Evolutionary conservation across 2,888 invertebrate species (phyloP).

Genomic region (Lissonota sp.): DNA sequence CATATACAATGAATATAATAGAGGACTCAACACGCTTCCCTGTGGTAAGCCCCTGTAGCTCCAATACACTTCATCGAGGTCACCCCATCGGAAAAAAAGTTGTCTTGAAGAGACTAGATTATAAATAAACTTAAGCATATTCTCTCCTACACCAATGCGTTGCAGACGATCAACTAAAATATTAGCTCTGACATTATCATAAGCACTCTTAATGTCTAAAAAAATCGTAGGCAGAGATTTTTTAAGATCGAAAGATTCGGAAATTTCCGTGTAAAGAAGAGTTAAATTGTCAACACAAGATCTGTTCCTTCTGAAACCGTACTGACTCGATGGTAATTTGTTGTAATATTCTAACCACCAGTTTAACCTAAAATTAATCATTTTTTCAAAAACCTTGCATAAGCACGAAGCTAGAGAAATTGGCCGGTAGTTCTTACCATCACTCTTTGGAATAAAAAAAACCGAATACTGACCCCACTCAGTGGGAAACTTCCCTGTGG

Average conservation of each 20-base stretch:
- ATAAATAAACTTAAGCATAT: neutral
- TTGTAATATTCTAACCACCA: constrained; percentile 20
- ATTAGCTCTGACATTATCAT: neutral
- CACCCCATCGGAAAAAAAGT: neutral
- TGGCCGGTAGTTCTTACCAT: constrained; percentile 12
- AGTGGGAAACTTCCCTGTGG: neutral
- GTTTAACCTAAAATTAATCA: constrained; percentile 23
- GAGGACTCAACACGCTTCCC: constrained; percentile 10
- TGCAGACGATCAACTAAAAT: neutral
- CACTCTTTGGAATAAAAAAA: constrained; percentile 19
- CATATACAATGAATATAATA: constrained; percentile 19
- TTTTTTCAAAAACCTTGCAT: constrained; percentile 23
- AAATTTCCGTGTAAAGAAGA: neutral
- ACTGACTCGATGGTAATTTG: neutral
- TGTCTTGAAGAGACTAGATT: neutral
- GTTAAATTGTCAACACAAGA: neutral
- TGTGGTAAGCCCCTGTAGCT: constrained; percentile 15
- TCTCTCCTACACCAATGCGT: neutral
- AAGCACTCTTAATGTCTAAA: neutral
- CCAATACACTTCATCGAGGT: constrained; percentile 5
- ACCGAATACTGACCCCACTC: constrained; percentile 21
- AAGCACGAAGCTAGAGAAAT: constrained; percentile 40
- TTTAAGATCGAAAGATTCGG: neutral
- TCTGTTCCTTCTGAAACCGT: neutral
- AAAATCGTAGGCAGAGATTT: neutral